phyloP scores from a whole-genome alignment of 2,113 vertebrate species.

The Peromyscus californicus region DNA sequence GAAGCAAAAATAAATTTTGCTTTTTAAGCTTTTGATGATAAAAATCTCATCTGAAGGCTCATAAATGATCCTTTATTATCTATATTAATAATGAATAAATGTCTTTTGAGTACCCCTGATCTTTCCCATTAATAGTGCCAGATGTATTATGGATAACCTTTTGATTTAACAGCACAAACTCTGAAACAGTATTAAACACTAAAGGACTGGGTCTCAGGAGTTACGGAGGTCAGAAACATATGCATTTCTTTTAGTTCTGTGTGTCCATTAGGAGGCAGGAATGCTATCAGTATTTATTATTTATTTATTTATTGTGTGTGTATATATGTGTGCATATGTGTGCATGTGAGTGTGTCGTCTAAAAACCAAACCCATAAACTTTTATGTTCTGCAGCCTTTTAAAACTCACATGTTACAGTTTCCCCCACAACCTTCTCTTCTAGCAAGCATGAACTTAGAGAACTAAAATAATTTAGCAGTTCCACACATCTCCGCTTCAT shows the following conservation, averaged over 20 bases:
- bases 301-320: conserved; percentile 8
- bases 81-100: conserved; percentile 95
- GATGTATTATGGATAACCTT: conserved; percentile 93
- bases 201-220: conserved; percentile 85
- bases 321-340: conserved; percentile 22
- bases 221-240: conserved; percentile 87
- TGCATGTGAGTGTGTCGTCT: conserved; percentile 50
- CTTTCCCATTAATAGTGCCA: conserved; percentile 90
- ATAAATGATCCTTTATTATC: conserved; percentile 94
- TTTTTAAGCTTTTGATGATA: conserved; percentile 92
- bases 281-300: conserved; percentile 42
- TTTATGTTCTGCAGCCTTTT: conserved; percentile 79
- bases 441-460: conserved; percentile 65
- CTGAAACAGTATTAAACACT: conserved; percentile 90
- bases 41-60: conserved; percentile 92
- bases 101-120: conserved; percentile 90
- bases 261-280: conserved; percentile 77
- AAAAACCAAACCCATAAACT: conserved; percentile 82
- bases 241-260: conserved; percentile 83
- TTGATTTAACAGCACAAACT: conserved; percentile 92
- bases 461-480: conserved; percentile 54
- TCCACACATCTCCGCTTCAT: neutral
- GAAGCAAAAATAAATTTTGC: conserved; percentile 91
- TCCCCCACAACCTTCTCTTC: conserved; percentile 70
- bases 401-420: conserved; percentile 76